phyloP scores from a whole-genome alignment of 92 coral and sea anemone genomes.

The Palythoa caribaeorum region DNA sequence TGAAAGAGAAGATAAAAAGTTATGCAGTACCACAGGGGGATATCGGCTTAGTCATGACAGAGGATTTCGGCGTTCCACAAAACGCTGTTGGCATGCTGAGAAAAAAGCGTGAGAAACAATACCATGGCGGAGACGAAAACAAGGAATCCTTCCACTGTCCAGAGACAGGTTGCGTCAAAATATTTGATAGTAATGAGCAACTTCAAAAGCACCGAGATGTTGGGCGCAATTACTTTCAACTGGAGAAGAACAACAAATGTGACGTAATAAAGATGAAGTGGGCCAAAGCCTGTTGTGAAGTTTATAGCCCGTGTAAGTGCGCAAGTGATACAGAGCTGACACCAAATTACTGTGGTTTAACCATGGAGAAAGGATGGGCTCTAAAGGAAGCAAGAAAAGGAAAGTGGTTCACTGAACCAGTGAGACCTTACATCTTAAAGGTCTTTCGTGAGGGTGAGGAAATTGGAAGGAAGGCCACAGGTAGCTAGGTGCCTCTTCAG shows the following conservation, averaged over 20 bases:
- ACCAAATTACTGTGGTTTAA: slow-evolving; percentile 5
- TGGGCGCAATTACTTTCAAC: slow-evolving; percentile 41
- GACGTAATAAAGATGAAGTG: slow-evolving; percentile 41
- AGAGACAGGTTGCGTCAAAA: slow-evolving; percentile 44
- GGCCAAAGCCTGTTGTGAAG: slow-evolving; percentile 20
- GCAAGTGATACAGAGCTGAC: slow-evolving; percentile 7
- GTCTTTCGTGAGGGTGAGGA: slow-evolving; percentile 54
- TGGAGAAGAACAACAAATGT: slow-evolving; percentile 24
- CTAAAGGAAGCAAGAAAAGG: slow-evolving; percentile 38
- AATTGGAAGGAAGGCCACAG: slow-evolving; percentile 55
- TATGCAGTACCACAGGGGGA: slow-evolving; percentile 45
- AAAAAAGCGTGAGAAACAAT: slow-evolving; percentile 28
- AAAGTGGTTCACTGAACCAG: slow-evolving; percentile 48
- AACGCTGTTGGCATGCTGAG: slow-evolving; percentile 35
- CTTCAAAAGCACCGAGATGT: slow-evolving; percentile 47
- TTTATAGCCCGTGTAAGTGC: slow-evolving; percentile 10
- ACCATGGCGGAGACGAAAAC: slow-evolving; percentile 9
- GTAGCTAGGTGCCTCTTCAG: slow-evolving; percentile 34
- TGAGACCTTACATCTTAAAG: slow-evolving; percentile 45
- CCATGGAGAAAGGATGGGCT: slow-evolving; percentile 49
- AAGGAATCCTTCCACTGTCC: slow-evolving; percentile 24
- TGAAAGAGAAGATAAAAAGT: slow-evolving; percentile 27
- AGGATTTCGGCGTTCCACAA: slow-evolving; percentile 45
- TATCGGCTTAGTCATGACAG: slow-evolving; percentile 32
- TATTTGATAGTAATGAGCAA: slow-evolving; percentile 33